Evolutionary conservation across 2,888 invertebrate genomes (phyloP).

Genomic region (Drosophila ezoana): DNA sequence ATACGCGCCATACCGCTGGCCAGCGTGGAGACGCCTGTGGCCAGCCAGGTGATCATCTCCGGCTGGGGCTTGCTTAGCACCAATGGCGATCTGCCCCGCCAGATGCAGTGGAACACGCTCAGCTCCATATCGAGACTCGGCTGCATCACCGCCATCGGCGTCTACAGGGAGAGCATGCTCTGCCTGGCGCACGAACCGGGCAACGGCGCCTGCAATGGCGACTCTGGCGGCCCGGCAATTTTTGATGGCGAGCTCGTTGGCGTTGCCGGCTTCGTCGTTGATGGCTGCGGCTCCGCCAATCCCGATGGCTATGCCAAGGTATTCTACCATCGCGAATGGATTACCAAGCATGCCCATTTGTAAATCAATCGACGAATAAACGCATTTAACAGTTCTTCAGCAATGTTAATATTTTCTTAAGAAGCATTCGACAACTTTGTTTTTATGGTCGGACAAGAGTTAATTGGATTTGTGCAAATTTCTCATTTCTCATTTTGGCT

Average conservation of each 20-base stretch:
- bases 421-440: too few relatives aligned
- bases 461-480: too few relatives aligned
- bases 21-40: constrained; percentile 51
- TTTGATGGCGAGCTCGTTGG: constrained; percentile 74
- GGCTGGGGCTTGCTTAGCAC: constrained; percentile 72
- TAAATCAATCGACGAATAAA: constrained; percentile 17
- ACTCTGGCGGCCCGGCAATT: constrained; percentile 80
- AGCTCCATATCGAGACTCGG: constrained; percentile 50
- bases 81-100: constrained; percentile 62
- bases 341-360: constrained; percentile 55
- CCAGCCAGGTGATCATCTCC: constrained; percentile 62
- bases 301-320: constrained; percentile 78
- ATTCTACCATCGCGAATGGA: constrained; percentile 66
- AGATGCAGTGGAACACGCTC: constrained; percentile 70
- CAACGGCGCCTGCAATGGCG: constrained; percentile 80
- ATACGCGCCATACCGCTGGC: constrained; percentile 67
- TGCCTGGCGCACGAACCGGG: constrained; percentile 65
- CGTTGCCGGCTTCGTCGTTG: constrained; percentile 74
- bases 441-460: too few relatives aligned
- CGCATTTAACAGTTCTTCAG: not conserved
- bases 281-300: constrained; percentile 65
- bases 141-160: constrained; percentile 49
- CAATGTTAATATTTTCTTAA: too few relatives aligned
- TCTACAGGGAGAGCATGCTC: constrained; percentile 50
- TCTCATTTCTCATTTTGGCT: too few relatives aligned